Conservation (phyloP, 2,888 invertebrate genomes). For the Endotricha flammealis region DNA sequence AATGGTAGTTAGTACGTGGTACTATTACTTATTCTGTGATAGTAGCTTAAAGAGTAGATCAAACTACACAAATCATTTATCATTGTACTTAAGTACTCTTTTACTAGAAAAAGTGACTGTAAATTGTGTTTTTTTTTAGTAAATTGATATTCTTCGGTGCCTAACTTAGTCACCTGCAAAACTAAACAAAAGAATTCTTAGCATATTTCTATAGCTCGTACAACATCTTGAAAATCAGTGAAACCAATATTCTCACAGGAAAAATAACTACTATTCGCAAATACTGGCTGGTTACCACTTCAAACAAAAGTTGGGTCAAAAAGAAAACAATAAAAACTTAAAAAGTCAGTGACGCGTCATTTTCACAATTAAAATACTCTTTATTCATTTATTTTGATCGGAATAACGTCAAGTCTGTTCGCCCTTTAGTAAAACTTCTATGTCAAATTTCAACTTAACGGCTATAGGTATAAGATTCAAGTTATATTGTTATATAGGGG, state of each 20-base stretch:
- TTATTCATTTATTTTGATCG: conserved; percentile 63
- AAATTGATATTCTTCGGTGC: too few species aligned
- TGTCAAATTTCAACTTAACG: neutral
- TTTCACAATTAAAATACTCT: conserved; percentile 55
- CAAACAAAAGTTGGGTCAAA: conserved; percentile 32
- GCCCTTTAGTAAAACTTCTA: conserved; percentile 3
- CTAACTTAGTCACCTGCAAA: too few species aligned
- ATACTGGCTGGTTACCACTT: neutral
- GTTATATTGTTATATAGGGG: neutral
- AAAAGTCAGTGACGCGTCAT: conserved; percentile 58
- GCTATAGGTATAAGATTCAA: neutral
- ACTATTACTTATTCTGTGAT: too few species aligned
- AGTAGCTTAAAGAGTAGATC: too few species aligned
- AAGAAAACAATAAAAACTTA: conserved; percentile 57
- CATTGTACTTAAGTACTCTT: too few species aligned
- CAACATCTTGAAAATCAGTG: neutral
- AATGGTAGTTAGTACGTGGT: too few species aligned
- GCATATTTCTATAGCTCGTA: conserved; percentile 3
- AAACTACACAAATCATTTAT: too few species aligned
- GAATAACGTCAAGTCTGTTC: conserved; percentile 62
- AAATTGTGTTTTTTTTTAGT: too few species aligned
- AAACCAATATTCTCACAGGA: conserved; percentile 9
- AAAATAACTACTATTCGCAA: neutral
- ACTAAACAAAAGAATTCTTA: neutral
- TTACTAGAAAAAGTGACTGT: too few species aligned